These are phyloP conservation scores for Pteria penguin DNA, from an alignment of 2,888 invertebrate species.

Conservation along the genomic window DNA sequence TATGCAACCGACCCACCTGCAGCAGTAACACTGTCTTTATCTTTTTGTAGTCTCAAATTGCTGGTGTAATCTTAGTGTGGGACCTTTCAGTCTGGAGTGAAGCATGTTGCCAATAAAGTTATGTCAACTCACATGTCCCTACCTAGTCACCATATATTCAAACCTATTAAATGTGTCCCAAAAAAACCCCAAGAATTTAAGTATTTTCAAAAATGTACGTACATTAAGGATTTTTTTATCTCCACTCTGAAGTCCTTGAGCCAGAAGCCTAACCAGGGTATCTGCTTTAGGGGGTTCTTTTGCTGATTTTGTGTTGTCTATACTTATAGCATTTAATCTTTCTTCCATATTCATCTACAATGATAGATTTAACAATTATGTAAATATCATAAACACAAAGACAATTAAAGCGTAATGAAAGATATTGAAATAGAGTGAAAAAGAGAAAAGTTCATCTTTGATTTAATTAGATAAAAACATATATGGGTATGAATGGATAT, in stretches of 20 bases:
- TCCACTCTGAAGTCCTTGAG: conserved; percentile 91
- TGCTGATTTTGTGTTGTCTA: conserved; percentile 81
- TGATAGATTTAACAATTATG: neutral
- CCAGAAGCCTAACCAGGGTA: conserved; percentile 89
- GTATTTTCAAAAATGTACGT: too few species aligned
- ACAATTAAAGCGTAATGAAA: neutral
- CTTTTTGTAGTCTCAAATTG: too few species aligned
- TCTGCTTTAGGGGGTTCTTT: conserved; percentile 80
- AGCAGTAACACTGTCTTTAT: too few species aligned
- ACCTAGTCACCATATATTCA: too few species aligned
- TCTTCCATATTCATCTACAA: conserved; percentile 89
- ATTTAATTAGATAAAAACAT: neutral
- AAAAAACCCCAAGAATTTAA: too few species aligned
- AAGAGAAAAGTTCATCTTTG: neutral
- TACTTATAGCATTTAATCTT: conserved; percentile 88
- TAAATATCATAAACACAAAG: neutral
- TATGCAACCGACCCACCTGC: too few species aligned
- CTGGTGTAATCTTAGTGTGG: too few species aligned
- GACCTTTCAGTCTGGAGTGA: too few species aligned
- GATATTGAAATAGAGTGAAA: neutral
- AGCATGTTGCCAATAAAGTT: too few species aligned
- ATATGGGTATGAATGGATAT: neutral
- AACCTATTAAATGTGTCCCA: too few species aligned
- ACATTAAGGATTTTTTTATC: conserved; percentile 86
- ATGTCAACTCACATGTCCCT: too few species aligned